Conservation (phyloP, 2,113 vertebrate genomes). For the Macquaria australasica region DNA sequence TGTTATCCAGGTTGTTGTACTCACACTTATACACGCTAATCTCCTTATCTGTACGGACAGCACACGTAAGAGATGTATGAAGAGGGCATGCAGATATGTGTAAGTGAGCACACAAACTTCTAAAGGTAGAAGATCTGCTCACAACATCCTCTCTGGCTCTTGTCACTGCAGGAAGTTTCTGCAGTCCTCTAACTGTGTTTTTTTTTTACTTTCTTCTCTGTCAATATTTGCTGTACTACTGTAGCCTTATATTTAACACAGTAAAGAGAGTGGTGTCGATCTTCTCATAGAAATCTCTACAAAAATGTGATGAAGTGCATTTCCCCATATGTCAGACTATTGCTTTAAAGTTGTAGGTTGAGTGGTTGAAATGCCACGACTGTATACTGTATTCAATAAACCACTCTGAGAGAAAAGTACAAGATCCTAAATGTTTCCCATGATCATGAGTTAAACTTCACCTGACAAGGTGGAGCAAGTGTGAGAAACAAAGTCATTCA, state of each 20-base stretch:
- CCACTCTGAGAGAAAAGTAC: neutral
- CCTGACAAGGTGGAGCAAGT: neutral
- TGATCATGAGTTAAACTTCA: neutral
- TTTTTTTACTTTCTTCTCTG: neutral
- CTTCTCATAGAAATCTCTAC: neutral
- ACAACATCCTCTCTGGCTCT: no score
- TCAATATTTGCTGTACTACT: no score
- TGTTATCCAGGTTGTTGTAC: conserved; percentile 1
- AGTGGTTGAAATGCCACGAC: neutral
- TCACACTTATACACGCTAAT: neutral
- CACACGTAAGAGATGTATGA: neutral
- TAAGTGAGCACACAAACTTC: neutral
- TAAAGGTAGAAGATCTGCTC: no score
- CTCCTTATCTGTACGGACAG: conserved; percentile 9
- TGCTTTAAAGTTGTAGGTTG: neutral
- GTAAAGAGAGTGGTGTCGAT: neutral
- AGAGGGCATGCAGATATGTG: neutral
- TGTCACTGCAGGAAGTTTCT: neutral
- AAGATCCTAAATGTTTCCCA: neutral
- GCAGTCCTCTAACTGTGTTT: neutral
- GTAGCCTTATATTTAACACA: no score
- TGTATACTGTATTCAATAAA: neutral
- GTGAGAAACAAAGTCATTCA: neutral
- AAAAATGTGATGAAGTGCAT: neutral
- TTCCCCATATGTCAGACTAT: neutral